Evolutionary conservation across 2,888 invertebrate species (phyloP).

Genomic region (Phyto melanocephala): DNA sequence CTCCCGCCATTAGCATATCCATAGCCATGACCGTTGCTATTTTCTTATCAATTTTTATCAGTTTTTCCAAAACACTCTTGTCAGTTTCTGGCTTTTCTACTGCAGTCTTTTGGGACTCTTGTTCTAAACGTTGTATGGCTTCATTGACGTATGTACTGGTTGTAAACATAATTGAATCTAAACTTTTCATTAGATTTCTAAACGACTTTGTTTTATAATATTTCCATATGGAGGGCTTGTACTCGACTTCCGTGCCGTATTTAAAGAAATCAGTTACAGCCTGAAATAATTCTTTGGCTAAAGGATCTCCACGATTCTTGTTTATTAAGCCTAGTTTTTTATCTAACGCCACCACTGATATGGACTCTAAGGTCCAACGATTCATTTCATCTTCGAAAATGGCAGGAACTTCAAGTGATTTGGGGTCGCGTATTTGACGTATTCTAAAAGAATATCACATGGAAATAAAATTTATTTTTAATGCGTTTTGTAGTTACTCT

Average conservation of each 20-base stretch:
- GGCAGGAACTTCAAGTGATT: slow-evolving; percentile 75
- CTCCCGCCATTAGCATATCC: slow-evolving; percentile 86
- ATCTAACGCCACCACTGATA: slow-evolving; percentile 78
- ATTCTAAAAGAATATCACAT: slow-evolving; percentile 70
- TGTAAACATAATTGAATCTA: slow-evolving; percentile 70
- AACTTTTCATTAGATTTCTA: slow-evolving; percentile 67
- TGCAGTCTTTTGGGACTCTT: slow-evolving; percentile 55
- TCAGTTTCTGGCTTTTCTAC: slow-evolving; percentile 69
- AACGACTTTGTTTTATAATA: slow-evolving; percentile 68
- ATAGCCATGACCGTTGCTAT: slow-evolving; percentile 84
- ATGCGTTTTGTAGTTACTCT: too few species aligned
- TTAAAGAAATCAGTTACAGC: slow-evolving; percentile 62
- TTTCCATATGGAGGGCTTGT: slow-evolving; percentile 70
- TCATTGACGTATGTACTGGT: slow-evolving; percentile 73
- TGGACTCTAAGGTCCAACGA: slow-evolving; percentile 82
- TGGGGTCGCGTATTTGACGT: slow-evolving; percentile 71
- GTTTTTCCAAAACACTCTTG: slow-evolving; percentile 83
- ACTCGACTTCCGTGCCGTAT: slow-evolving; percentile 67
- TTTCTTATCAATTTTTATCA: slow-evolving; percentile 82
- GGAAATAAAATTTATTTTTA: too few species aligned
- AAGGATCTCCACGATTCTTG: slow-evolving; percentile 55
- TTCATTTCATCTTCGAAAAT: slow-evolving; percentile 80
- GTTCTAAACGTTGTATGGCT: slow-evolving; percentile 72
- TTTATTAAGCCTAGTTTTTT: slow-evolving; percentile 73
- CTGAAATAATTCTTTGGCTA: slow-evolving; percentile 66